Percentiles rank a stretch among this genome's conserved stretches.
Evolutionary conservation across 2,797 vertebrate genomes (phyloP).

Genomic region (Xenops minutus): DNA sequence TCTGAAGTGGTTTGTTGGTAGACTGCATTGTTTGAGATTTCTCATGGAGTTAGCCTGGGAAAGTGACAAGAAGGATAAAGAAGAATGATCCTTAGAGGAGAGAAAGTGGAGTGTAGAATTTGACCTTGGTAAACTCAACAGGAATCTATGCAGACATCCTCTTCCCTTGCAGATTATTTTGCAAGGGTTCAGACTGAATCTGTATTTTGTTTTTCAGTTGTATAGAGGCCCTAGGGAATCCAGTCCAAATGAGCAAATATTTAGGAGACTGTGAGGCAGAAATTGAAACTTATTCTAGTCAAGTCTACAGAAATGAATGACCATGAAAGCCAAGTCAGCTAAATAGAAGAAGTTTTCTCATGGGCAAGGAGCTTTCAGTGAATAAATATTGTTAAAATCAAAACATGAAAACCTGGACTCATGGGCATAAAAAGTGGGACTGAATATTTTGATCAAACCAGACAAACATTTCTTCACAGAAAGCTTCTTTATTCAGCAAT

Average conservation of each 20-base stretch:
- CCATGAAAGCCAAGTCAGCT: background rate
- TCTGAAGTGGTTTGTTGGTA: background rate
- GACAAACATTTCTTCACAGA: background rate
- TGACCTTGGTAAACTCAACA: background rate
- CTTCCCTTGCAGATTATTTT: background rate
- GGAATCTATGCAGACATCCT: background rate
- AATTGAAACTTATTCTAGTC: slow-evolving; percentile 6
- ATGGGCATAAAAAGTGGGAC: background rate
- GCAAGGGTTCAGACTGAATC: background rate
- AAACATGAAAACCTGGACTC: background rate
- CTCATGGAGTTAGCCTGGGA: background rate
- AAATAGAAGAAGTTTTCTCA: background rate
- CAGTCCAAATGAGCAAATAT: background rate
- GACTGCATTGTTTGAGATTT: background rate
- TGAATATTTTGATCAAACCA: background rate
- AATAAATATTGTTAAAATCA: slow-evolving; percentile 21
- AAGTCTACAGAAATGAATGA: background rate
- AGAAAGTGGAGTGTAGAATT: background rate
- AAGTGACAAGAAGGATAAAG: background rate
- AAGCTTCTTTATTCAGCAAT: background rate
- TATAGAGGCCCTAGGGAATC: background rate
- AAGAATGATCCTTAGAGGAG: background rate
- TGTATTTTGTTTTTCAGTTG: background rate
- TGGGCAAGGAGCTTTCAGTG: background rate
- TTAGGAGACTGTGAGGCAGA: background rate